Conservation (phyloP, 2,888 invertebrate genomes). For the Notodonta dromedarius region DNA sequence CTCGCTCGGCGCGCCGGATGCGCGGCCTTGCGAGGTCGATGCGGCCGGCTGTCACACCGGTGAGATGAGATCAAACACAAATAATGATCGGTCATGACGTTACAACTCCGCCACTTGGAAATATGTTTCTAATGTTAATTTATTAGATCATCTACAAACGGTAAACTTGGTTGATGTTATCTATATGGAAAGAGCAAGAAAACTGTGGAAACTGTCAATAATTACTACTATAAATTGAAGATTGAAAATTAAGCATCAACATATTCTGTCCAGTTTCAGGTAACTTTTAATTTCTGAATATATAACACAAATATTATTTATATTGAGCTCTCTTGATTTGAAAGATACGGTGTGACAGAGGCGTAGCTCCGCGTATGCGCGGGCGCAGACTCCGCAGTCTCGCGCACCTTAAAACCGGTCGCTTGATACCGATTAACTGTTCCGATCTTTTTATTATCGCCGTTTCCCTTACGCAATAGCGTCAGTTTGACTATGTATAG, state of each 20-base stretch:
- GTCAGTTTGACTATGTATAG: slow-evolving; percentile 31
- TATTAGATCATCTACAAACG: no score
- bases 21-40: slow-evolving; percentile 72
- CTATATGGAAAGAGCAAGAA: no score
- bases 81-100: neutral
- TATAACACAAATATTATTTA: no score
- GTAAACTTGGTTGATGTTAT: no score
- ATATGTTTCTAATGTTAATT: no score
- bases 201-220: no score
- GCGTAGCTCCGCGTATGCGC: slow-evolving; percentile 10
- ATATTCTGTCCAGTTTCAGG: no score
- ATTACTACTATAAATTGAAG: no score
- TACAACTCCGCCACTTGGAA: no score
- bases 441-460: slow-evolving; percentile 22
- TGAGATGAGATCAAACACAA: slow-evolving; percentile 1
- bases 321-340: no score
- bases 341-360: slow-evolving; percentile 20
- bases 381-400: slow-evolving; percentile 27
- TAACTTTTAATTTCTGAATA: no score
- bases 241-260: no score
- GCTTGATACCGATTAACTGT: slow-evolving; percentile 34
- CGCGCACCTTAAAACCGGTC: slow-evolving; percentile 43
- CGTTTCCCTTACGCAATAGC: slow-evolving; percentile 50
- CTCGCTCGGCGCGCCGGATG: slow-evolving; percentile 45
- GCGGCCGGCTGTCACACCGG: slow-evolving; percentile 50